Percentiles rank a stretch among this genome's conserved stretches.
Conservation (phyloP, 1,140 invertebrate genomes). For the Zaprionus capensis region DNA sequence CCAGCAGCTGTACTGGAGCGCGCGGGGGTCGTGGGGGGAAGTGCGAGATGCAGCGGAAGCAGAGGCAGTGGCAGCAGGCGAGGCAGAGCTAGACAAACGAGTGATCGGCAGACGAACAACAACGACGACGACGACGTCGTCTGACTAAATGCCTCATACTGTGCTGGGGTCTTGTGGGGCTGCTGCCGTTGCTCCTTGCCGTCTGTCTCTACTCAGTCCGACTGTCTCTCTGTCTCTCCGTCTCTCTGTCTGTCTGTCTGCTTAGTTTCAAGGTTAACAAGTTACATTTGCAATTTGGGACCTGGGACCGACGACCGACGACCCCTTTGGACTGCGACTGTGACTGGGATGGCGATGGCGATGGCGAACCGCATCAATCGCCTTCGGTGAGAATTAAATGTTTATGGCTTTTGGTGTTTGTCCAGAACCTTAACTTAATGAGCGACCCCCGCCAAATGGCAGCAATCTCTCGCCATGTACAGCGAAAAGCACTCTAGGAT, state of each 20-base stretch:
- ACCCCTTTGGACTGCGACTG: slow-evolving; percentile 14
- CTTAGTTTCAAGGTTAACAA: slow-evolving; percentile 77
- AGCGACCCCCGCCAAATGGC: slow-evolving; percentile 55
- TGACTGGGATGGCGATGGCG: not conserved
- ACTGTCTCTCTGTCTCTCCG: slow-evolving; percentile 38
- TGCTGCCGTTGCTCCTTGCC: slow-evolving; percentile 43
- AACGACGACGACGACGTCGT: slow-evolving; percentile 35
- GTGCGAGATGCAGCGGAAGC: not conserved
- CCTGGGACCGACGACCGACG: slow-evolving; percentile 39
- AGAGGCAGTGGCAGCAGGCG: slow-evolving; percentile 36
- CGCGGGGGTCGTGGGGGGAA: not conserved
- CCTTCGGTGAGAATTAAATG: slow-evolving; percentile 79
- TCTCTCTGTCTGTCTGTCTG: slow-evolving; percentile 49
- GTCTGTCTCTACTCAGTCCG: not conserved
- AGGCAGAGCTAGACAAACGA: slow-evolving; percentile 80
- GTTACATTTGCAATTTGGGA: slow-evolving; percentile 79
- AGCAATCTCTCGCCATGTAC: slow-evolving; percentile 47
- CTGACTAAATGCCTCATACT: slow-evolving; percentile 81
- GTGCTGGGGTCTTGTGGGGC: slow-evolving; percentile 62
- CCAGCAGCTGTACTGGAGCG: slow-evolving; percentile 10
- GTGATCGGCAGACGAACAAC: slow-evolving; percentile 76
- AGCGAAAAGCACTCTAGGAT: slow-evolving; percentile 70
- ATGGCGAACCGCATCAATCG: slow-evolving; percentile 65
- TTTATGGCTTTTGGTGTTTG: slow-evolving; percentile 66
- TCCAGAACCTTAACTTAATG: slow-evolving; percentile 56